phyloP scores from a whole-genome alignment of 2,797 vertebrate species.

The Onychomys torridus region DNA sequence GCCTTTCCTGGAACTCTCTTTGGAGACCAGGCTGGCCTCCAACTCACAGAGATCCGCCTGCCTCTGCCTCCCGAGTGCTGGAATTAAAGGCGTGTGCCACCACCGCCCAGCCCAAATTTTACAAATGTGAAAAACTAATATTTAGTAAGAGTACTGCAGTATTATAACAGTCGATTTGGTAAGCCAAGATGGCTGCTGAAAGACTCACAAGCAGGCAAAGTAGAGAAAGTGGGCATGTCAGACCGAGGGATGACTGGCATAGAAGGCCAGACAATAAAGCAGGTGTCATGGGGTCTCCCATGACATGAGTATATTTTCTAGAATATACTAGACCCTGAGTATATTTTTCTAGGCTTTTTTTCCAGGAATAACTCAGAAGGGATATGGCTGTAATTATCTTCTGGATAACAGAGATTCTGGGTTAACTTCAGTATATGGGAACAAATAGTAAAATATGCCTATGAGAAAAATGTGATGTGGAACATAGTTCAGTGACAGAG shows the following conservation, averaged over 20 bases:
- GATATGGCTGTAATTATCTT: neutral
- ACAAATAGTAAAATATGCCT: neutral
- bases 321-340: no score
- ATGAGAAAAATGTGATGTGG: neutral
- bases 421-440: neutral
- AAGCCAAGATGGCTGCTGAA: neutral
- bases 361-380: neutral
- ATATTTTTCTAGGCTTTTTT: neutral
- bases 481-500: neutral
- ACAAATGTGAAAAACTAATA: neutral
- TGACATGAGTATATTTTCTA: no score
- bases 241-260: neutral
- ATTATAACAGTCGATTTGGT: neutral
- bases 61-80: no score
- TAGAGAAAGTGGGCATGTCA: fast-evolving
- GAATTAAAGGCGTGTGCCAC: no score
- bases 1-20: no score
- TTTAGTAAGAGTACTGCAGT: neutral
- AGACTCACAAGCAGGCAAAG: no score
- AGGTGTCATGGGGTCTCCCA: neutral
- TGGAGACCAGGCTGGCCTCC: no score
- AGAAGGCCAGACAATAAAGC: neutral
- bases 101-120: no score
- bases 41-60: no score
- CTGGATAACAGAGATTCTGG: neutral